Percentiles rank a stretch among this genome's conserved stretches.
Evolutionary conservation across 2,797 vertebrate species (phyloP).

Genomic region (Paramormyrops hopkinsi): DNA sequence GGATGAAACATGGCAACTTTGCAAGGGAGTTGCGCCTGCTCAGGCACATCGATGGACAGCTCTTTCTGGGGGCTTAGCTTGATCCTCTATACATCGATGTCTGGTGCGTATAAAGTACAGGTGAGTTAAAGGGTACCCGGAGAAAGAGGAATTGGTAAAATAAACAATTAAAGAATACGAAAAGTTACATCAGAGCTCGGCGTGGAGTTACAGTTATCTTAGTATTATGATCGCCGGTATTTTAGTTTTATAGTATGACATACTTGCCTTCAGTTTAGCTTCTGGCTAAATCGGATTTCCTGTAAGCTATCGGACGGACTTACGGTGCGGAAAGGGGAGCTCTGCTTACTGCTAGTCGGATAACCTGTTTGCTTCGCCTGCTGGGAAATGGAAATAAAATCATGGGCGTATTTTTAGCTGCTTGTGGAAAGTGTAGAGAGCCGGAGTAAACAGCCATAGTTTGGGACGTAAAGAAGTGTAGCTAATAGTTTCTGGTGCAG

Average conservation of each 20-base stretch:
- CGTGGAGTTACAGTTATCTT: neutral
- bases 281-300: neutral
- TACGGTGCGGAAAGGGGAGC: neutral
- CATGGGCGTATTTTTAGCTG: neutral
- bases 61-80: neutral
- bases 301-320: neutral
- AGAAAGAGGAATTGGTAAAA: neutral
- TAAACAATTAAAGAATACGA: neutral
- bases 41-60: neutral
- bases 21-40: neutral
- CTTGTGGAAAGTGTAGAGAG: neutral
- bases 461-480: neutral
- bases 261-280: neutral
- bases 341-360: neutral
- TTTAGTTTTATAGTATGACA: neutral
- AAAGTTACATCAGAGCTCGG: neutral
- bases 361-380: neutral
- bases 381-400: neutral
- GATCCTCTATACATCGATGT: neutral
- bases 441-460: neutral
- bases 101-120: neutral
- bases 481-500: neutral
- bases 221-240: neutral
- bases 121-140: neutral
- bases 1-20: neutral